Evolutionary conservation across 1,140 invertebrate species (phyloP).

Genomic region (Notospermus geniculatus): DNA sequence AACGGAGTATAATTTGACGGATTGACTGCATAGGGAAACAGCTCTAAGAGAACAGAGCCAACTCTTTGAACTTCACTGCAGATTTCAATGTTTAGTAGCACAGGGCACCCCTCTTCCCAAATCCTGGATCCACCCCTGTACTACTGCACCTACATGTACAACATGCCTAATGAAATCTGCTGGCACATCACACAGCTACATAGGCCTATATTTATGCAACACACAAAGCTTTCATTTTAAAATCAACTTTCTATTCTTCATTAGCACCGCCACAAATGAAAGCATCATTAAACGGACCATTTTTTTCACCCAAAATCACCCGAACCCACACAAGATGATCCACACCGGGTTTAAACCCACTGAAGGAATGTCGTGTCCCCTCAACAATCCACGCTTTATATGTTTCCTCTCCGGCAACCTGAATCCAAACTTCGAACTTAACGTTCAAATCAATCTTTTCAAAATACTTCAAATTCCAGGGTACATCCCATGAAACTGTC

Average conservation of each 20-base stretch:
- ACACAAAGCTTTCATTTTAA: too few relatives aligned
- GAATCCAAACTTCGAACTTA: slow-evolving; percentile 34
- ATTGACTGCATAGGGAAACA: slow-evolving; percentile 66
- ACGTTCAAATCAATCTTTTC: slow-evolving; percentile 9
- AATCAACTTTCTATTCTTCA: too few relatives aligned
- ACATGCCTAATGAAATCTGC: too few relatives aligned
- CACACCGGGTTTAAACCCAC: not conserved
- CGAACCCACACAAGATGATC: slow-evolving; percentile 18
- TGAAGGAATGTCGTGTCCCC: not conserved
- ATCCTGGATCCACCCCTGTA: too few relatives aligned
- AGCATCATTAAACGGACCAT: slow-evolving; percentile 20
- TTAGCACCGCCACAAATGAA: too few relatives aligned
- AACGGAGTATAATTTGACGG: slow-evolving; percentile 58
- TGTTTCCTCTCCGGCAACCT: slow-evolving; percentile 12
- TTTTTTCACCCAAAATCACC: slow-evolving; percentile 6
- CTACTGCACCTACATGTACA: too few relatives aligned
- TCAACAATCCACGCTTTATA: slow-evolving; percentile 13
- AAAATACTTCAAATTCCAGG: slow-evolving; percentile 21
- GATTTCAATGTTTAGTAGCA: too few relatives aligned
- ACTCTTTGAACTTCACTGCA: too few relatives aligned
- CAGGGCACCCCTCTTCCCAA: too few relatives aligned
- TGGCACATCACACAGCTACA: too few relatives aligned
- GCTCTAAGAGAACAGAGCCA: slow-evolving; percentile 91
- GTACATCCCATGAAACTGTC: slow-evolving; percentile 9
- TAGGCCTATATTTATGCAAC: too few relatives aligned